Base-by-base conservation (phyloP, 2,888 invertebrate species). In the Erpobdella octoculata region DNA sequence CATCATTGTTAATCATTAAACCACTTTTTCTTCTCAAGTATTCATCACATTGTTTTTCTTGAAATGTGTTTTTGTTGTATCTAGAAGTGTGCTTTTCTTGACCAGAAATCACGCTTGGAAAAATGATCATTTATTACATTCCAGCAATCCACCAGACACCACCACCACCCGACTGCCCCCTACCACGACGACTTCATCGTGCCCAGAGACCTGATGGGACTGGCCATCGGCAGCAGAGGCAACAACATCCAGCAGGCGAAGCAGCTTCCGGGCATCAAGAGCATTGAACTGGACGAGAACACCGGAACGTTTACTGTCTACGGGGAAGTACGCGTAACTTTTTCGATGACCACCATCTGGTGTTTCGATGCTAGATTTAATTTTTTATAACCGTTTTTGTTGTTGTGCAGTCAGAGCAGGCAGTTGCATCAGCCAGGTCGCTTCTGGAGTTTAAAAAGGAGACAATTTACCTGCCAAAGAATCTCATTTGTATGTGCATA, bases 371-470 rank as follows among this genome's bases (percentile, higher is more conserved):
- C 21, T 8, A 58, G 9, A 12, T 58, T 58, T 8, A 9, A 12
- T 8, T 12, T 58, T 28, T 12, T 58, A 41, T 41, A 12, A 12
- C 41, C 46, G n/a, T 41, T n/a, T 12, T 41, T n/a, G n/a, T 41
- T n/a, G n/a, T 41, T 62, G n/a, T 62, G 25, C 80, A 89, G 89
- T 89, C 90, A 59, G 88, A 89, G 80, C 93, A 94, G 81, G 91
- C 93, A 74, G 96, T 96, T 73, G 90, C 90, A 80, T 88, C 89
- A 81, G 97, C 97, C 73, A 89, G 97, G 72, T 89, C 90, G 76
- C 90, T 97, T 88, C 88, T 98, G 79, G 98, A 98, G 85, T 98
- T 93, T 87, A 91, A 92, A 78, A 94, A 97, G 86, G 94, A 94
- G 85, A 91, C 91, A 77, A 89, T 95, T 83, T 91, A 92, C 85